Base-by-base conservation (phyloP, 2,113 vertebrate species). In the Percopsis transmontana region DNA sequence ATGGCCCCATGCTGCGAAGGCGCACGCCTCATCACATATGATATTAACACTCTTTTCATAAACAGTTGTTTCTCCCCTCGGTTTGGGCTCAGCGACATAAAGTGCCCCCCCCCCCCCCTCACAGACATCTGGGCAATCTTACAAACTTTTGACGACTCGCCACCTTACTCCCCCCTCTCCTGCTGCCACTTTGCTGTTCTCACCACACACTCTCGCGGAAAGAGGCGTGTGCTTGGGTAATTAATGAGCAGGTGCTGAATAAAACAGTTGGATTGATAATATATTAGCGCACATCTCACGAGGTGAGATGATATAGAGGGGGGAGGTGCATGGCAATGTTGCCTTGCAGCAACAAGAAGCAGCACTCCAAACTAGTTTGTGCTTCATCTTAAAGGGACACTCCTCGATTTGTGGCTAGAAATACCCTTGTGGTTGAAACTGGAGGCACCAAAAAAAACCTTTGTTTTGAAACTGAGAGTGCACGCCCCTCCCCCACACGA, bases 11-110 rank as follows among this genome's bases (percentile, higher is more conserved):
- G 41, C 59, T 20, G 68, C 7, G 41, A 58, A 21, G 0, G 39
- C n/a, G 68, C 9, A 8, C 20, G 62, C 81, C 72, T 68, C 51
- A 33, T 66, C 76, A 54, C 77, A 27, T 0, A 68, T 1, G 24
- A 74, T 77, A 86, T 87, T 80, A 86, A 82, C 75, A 55, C 65
- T 38, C 42, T 76, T 60, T 75, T 76, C 66, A 40, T 18, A 18
- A 77, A 80, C 91, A 92, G 89, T 87, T 91, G 89, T 88, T 88
- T 51, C 63, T 67, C 73, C 80, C 81, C 72, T 16, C 8, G 27
- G 58, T 55, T 61, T 81, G 54, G 53, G 51, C 38, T 20, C 18
- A 57, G 62, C 78, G 78, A 82, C 74, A 79, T 86, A 85, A 85
- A 73, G 74, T 66, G 67, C 74, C 82, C 58, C 72, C 64, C 6